These are phyloP conservation scores for Diplodus puntazzo DNA, from an alignment of 2,797 vertebrate genomes.

Conservation along the genomic window DNA sequence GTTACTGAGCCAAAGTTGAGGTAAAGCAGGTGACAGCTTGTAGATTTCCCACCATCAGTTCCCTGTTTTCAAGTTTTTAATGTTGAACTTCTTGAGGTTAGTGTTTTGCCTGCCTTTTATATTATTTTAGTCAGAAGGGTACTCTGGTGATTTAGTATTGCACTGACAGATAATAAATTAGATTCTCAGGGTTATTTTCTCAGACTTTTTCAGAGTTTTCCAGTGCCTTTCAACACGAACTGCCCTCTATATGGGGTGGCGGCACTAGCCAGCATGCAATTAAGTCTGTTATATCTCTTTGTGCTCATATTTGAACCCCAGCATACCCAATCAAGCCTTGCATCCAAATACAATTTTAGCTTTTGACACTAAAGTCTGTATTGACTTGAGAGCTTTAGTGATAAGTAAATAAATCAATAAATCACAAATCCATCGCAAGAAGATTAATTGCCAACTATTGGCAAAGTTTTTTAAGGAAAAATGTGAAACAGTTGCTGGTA, in stretches of 20 bases:
- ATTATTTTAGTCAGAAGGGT: not conserved
- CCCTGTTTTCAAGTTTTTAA: not conserved
- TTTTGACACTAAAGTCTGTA: not conserved
- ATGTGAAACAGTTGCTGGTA: no score
- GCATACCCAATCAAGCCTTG: not conserved
- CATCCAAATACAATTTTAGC: not conserved
- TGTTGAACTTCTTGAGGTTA: not conserved
- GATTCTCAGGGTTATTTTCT: not conserved
- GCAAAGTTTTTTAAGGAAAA: no score
- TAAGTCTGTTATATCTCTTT: not conserved
- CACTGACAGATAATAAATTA: not conserved
- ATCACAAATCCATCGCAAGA: not conserved
- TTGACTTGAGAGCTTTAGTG: no score
- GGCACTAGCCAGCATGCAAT: not conserved
- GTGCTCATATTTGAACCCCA: not conserved
- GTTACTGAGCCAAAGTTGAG: not conserved
- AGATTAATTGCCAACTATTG: no score
- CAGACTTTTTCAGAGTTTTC: not conserved
- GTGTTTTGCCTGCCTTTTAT: not conserved
- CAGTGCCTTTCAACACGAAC: not conserved
- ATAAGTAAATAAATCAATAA: not conserved
- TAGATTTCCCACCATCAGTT: accelerated
- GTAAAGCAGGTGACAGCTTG: not conserved
- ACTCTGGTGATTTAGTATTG: not conserved
- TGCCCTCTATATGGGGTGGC: not conserved